phyloP scores from a whole-genome alignment of 37 sponge, comb jelly and placozoan species.

The Halichondria panicea region DNA sequence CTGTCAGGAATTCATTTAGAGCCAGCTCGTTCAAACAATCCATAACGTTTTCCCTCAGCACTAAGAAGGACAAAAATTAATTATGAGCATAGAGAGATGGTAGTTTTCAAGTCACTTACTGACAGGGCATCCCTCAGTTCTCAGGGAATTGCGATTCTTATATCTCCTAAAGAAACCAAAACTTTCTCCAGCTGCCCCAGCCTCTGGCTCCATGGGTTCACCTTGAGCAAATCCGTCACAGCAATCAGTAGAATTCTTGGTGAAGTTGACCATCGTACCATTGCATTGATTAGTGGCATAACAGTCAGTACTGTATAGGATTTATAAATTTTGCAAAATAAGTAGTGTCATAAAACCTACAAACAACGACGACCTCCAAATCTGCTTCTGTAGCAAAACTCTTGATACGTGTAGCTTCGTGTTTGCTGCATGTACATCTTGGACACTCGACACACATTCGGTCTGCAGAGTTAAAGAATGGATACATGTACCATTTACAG shows the following conservation, averaged over 20 bases:
- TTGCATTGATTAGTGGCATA: neutral
- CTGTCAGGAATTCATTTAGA: no score
- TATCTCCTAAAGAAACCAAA: neutral
- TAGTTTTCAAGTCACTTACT: constrained; percentile 30
- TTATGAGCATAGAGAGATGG: no score
- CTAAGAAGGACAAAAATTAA: constrained; percentile 2
- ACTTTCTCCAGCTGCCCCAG: neutral
- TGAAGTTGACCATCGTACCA: constrained; percentile 2
- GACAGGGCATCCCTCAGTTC: constrained; percentile 26
- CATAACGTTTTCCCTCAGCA: constrained; percentile 4
- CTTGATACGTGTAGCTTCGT: neutral
- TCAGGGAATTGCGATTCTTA: neutral
- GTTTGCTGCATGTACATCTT: neutral
- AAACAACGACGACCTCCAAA: no score
- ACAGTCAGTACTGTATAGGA: neutral
- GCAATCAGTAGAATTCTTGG: constrained; percentile 1
- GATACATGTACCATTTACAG: neutral
- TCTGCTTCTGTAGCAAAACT: neutral
- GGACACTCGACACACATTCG: constrained; percentile 3
- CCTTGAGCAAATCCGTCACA: constrained; percentile 23
- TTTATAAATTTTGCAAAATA: constrained; percentile 5
- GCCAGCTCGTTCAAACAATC: constrained; percentile 14
- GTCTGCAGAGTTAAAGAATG: constrained; percentile 1
- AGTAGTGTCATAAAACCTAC: neutral
- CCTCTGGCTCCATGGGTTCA: neutral